Conservation (phyloP, 2,888 invertebrate genomes). For the Hydroisotoma schaefferi region DNA sequence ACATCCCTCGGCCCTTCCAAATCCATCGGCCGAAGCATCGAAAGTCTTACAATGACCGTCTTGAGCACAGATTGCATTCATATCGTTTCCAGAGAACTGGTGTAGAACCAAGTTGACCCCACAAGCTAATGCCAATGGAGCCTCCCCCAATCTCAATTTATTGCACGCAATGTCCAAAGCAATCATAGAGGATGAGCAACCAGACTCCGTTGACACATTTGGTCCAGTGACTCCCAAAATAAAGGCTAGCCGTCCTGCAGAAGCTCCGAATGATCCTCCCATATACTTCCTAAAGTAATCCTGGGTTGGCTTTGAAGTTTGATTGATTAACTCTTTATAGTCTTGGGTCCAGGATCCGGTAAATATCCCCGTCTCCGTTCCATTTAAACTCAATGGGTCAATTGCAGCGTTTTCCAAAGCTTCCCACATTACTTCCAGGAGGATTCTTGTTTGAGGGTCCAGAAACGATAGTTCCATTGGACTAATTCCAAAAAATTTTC, state of each 20-base stretch:
- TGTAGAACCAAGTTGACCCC: slow-evolving; percentile 27
- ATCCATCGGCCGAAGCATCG: slow-evolving; percentile 16
- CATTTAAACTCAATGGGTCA: slow-evolving; percentile 1
- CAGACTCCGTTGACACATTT: slow-evolving; percentile 19
- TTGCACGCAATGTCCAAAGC: slow-evolving; percentile 23
- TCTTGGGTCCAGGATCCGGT: slow-evolving; percentile 20
- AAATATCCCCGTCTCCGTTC: slow-evolving; percentile 17
- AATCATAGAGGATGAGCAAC: slow-evolving; percentile 25
- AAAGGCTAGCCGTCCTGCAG: slow-evolving; percentile 9
- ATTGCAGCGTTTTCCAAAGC: slow-evolving; percentile 52
- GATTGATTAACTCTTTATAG: slow-evolving; percentile 15
- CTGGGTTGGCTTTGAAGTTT: background rate
- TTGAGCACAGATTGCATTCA: background rate
- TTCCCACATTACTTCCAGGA: slow-evolving; percentile 86
- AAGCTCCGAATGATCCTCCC: slow-evolving; percentile 27
- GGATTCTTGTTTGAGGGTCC: slow-evolving; percentile 84
- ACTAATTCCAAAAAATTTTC: slow-evolving; percentile 84
- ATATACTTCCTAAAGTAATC: slow-evolving; percentile 28
- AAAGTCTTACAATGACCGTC: slow-evolving; percentile 18
- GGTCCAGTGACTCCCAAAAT: slow-evolving; percentile 15
- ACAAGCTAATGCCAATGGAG: slow-evolving; percentile 19
- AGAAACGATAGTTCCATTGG: slow-evolving; percentile 87
- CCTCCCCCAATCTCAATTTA: slow-evolving; percentile 17
- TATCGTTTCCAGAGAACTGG: background rate
- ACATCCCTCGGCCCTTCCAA: slow-evolving; percentile 19